A percentile compares a stretch with the other conserved stretches of the same genome.
phyloP scores from a whole-genome alignment of 2,113 vertebrate species.

The Charina bottae region DNA sequence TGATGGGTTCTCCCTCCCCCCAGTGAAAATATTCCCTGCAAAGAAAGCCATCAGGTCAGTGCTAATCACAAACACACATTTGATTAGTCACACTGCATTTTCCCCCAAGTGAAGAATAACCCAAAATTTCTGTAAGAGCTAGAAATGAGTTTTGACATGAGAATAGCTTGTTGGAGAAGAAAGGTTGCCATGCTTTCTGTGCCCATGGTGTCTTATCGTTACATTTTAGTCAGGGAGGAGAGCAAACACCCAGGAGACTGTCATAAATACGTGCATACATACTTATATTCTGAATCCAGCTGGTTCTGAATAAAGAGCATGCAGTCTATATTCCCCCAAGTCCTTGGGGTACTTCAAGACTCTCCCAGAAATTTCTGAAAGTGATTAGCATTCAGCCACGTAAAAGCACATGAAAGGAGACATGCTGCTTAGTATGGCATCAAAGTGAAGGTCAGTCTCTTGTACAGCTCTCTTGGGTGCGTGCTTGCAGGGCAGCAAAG shows the following conservation, averaged over 20 bases:
- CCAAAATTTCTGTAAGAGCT: not conserved
- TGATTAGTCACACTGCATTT: not conserved
- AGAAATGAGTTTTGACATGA: conserved; percentile 21
- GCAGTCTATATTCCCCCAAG: conserved; percentile 35
- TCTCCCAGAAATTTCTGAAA: conserved; percentile 57
- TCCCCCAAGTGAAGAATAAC: not conserved
- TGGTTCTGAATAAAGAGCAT: conserved; percentile 33
- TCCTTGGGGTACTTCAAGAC: conserved; percentile 34
- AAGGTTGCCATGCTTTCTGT: conserved; percentile 6
- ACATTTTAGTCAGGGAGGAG: conserved; percentile 1
- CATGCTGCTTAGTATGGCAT: conserved; percentile 23
- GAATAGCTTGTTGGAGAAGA: conserved; percentile 6
- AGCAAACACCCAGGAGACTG: conserved; percentile 17
- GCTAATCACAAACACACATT: not conserved
- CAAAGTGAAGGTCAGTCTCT: conserved; percentile 33
- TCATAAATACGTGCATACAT: not conserved
- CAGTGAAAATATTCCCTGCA: not conserved
- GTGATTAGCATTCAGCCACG: conserved; percentile 59
- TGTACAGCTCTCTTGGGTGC: conserved; percentile 15
- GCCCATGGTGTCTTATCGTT: conserved; percentile 18
- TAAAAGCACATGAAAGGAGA: conserved; percentile 44
- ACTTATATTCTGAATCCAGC: conserved; percentile 56
- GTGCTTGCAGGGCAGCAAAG: conserved; percentile 39
- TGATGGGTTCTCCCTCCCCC: too few relatives aligned
- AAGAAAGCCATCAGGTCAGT: not conserved